Conservation (phyloP, 2,797 vertebrate species). For the Muscicapa comitata region DNA sequence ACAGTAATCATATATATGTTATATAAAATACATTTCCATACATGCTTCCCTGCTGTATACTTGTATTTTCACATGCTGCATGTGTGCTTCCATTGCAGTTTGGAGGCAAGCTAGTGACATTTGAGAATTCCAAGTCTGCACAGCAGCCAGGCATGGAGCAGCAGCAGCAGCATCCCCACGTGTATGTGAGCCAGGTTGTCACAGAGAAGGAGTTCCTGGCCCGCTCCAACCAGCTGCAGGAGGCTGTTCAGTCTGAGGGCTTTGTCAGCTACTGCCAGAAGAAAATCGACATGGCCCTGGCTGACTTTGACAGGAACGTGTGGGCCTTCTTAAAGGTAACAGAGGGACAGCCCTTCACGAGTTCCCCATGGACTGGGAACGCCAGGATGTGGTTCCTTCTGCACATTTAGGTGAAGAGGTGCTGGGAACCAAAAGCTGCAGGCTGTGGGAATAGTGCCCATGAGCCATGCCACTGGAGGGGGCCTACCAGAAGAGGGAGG, state of each 20-base stretch:
- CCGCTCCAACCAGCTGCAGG: constrained; percentile 87
- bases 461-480: not conserved
- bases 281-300: constrained; percentile 83
- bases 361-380: not conserved
- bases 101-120: constrained; percentile 91
- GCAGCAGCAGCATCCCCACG: constrained; percentile 73
- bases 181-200: constrained; percentile 92
- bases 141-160: constrained; percentile 77
- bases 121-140: constrained; percentile 79
- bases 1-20: accelerated
- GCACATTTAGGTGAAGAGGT: not conserved
- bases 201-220: constrained; percentile 88
- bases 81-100: constrained; percentile 76
- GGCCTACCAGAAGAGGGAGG: not conserved
- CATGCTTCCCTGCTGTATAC: not conserved
- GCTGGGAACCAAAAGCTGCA: not conserved
- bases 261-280: constrained; percentile 88
- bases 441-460: not conserved
- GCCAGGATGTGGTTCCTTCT: not conserved
- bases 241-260: constrained; percentile 81
- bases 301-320: constrained; percentile 88
- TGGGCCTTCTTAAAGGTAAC: constrained; percentile 96
- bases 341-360: not conserved
- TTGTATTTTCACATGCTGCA: not conserved
- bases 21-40: not conserved